Percentiles rank a stretch among this genome's conserved stretches.
phyloP scores from a whole-genome alignment of 2,113 vertebrate genomes.

The Planiliza haematocheilus region DNA sequence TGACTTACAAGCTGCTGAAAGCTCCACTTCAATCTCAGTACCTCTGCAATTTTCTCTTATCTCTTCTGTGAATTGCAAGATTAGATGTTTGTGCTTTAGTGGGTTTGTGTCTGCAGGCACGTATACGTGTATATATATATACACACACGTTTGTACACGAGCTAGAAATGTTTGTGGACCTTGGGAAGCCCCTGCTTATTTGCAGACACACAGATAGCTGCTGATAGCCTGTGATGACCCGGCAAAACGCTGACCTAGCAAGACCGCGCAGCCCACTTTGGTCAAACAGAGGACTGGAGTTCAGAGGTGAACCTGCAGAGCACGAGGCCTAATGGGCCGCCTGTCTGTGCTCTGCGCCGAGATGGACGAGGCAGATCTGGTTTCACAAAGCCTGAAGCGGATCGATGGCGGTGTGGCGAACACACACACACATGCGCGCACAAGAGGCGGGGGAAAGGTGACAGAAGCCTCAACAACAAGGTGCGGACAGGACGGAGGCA shows the following conservation, averaged over 20 bases:
- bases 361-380: slow-evolving; percentile 76
- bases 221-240: slow-evolving; percentile 80
- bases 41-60: slow-evolving; percentile 16
- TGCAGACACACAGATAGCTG: slow-evolving; percentile 72
- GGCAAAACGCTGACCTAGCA: slow-evolving; percentile 67
- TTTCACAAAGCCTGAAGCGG: slow-evolving; percentile 75
- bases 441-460: slow-evolving; percentile 48
- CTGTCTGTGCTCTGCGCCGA: slow-evolving; percentile 74
- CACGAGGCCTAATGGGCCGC: slow-evolving; percentile 74
- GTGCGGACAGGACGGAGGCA: slow-evolving; percentile 73
- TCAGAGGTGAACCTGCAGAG: slow-evolving; percentile 76
- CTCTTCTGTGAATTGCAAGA: slow-evolving; percentile 16
- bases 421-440: slow-evolving; percentile 16
- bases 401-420: slow-evolving; percentile 17
- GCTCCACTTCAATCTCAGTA: slow-evolving; percentile 12
- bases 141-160: slow-evolving; percentile 29
- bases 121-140: slow-evolving; percentile 9
- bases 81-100: slow-evolving; percentile 12
- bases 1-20: slow-evolving; percentile 14
- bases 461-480: slow-evolving; percentile 71
- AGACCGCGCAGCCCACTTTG: slow-evolving; percentile 59
- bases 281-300: slow-evolving; percentile 65
- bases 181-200: slow-evolving; percentile 60
- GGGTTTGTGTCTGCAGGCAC: slow-evolving; percentile 37
- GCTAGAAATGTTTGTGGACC: slow-evolving; percentile 73